These are phyloP conservation scores for Martes martes DNA, from an alignment of 2,113 vertebrate genomes.

Conservation along the genomic window DNA sequence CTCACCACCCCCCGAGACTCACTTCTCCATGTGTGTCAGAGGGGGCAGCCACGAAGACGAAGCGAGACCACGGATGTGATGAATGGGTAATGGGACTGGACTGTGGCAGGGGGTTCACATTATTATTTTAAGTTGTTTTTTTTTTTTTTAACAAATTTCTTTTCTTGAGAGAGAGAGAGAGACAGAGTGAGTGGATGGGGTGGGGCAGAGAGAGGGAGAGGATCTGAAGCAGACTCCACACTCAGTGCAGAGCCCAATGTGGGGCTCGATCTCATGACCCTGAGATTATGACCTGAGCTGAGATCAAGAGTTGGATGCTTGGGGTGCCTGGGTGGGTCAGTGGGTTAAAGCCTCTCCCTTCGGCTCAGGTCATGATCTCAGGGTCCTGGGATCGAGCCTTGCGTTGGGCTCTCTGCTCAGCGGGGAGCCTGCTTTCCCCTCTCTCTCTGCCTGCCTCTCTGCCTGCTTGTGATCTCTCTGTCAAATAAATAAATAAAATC, in stretches of 20 bases:
- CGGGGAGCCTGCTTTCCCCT: no score
- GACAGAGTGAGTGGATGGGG: not conserved
- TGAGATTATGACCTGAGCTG: not conserved
- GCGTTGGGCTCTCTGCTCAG: no score
- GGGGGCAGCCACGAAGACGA: not conserved
- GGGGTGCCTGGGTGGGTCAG: no score
- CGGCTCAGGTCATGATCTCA: no score
- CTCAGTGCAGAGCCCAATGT: not conserved
- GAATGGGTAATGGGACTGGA: not conserved
- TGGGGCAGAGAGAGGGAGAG: not conserved
- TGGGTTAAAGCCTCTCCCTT: no score
- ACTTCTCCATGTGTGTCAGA: not conserved
- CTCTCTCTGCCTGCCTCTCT: no score
- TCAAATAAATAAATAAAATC: no score
- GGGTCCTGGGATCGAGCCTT: no score
- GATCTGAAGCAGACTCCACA: not conserved
- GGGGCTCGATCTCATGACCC: not conserved
- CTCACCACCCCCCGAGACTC: not conserved
- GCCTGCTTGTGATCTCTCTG: no score
- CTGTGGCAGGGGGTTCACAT: not conserved
- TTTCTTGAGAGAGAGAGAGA: not conserved
- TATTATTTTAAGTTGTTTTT: no score
- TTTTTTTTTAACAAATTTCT: no score
- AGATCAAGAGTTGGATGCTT: not conserved
- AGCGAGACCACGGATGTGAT: not conserved